Percentiles rank a stretch among this genome's conserved stretches.
phyloP scores from a whole-genome alignment of 2,113 vertebrate species.

The Petromus typicus region DNA sequence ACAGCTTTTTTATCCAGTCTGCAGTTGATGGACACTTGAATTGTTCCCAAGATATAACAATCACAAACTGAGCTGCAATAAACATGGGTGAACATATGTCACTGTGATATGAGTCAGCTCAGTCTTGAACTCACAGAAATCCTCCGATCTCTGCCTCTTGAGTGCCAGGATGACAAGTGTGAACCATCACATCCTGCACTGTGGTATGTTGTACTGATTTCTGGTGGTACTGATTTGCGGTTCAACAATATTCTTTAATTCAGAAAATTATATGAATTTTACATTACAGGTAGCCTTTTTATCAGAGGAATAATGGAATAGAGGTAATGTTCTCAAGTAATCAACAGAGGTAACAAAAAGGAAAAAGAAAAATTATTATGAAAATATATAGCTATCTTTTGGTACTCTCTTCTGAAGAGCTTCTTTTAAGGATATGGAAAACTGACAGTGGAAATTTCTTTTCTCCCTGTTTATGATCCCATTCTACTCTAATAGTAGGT shows the following conservation, averaged over 20 bases:
- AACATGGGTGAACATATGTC: no score
- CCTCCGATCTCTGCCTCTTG: no score
- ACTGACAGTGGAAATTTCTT: background rate
- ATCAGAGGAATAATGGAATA: slow-evolving; percentile 53
- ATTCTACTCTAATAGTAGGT: background rate
- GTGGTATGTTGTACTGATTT: no score
- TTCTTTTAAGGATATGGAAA: background rate
- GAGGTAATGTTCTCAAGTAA: slow-evolving; percentile 33
- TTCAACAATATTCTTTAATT: slow-evolving; percentile 57
- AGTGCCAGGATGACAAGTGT: no score
- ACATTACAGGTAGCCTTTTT: slow-evolving; percentile 44
- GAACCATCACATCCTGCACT: no score
- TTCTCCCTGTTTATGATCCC: background rate
- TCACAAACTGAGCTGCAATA: no score
- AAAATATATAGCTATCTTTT: slow-evolving; percentile 25
- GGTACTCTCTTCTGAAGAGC: background rate
- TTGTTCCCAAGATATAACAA: no score
- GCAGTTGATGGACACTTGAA: no score
- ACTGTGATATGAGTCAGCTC: no score
- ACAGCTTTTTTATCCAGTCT: no score
- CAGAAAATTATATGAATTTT: slow-evolving; percentile 60
- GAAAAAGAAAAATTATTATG: slow-evolving; percentile 51
- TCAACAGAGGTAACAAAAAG: slow-evolving; percentile 55
- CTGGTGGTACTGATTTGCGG: no score
- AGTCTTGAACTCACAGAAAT: no score